Percentiles rank a stretch among this genome's conserved stretches.
Evolutionary conservation across 2,113 vertebrate species (phyloP).

Genomic region (Carassius gibelio): DNA sequence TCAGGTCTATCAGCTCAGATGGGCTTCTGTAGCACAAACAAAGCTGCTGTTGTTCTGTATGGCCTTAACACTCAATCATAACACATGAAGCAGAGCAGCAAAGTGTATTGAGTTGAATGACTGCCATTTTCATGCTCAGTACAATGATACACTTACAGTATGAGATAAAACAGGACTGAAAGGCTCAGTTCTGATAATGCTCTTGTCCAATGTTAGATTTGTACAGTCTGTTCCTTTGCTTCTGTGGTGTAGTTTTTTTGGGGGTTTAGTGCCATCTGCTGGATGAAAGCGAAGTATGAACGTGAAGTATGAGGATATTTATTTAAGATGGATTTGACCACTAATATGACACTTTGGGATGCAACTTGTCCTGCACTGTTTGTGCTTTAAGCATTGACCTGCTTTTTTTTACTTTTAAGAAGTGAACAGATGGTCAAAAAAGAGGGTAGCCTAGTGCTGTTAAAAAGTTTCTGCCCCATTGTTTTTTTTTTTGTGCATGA

Average conservation of each 20-base stretch:
- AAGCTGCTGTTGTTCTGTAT: background rate
- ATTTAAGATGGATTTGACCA: background rate
- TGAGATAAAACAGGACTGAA: background rate
- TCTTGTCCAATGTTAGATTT: background rate
- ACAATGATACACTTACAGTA: background rate
- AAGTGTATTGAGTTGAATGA: background rate
- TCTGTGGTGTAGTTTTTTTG: background rate
- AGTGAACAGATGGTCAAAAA: background rate
- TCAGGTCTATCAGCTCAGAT: background rate
- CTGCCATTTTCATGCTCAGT: background rate
- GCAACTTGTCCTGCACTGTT: background rate
- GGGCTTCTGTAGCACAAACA: background rate
- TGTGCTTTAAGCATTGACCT: background rate
- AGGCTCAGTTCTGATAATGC: background rate
- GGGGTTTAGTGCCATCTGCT: slow-evolving; percentile 48
- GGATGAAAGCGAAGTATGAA: background rate
- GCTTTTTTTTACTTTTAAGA: background rate
- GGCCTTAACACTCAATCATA: background rate
- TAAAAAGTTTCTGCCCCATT: no score
- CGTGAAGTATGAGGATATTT: background rate
- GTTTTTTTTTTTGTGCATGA: no score
- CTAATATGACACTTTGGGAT: background rate
- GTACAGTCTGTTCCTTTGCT: slow-evolving; percentile 16
- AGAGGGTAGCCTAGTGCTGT: no score
- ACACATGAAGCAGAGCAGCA: background rate